These are phyloP conservation scores for Porites divaricata DNA, from an alignment of 92 coral and sea anemone genomes.

Conservation along the genomic window DNA sequence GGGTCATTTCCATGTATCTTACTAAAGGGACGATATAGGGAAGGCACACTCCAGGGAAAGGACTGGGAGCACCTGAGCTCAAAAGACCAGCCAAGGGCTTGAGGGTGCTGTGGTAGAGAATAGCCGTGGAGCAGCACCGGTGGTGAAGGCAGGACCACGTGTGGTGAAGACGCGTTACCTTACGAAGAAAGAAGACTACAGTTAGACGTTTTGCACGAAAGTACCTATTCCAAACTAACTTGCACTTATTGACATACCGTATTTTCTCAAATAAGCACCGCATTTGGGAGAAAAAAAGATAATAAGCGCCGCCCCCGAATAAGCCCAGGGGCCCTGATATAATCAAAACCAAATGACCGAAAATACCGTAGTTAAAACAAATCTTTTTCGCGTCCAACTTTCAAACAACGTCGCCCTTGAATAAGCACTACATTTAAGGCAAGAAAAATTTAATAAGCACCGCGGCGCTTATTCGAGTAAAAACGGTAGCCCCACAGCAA, in stretches of 20 bases:
- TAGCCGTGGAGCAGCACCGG: conserved; percentile 84
- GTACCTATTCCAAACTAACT: not conserved
- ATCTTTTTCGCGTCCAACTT: too few relatives aligned
- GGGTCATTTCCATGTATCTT: conserved; percentile 81
- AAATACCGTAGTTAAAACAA: too few relatives aligned
- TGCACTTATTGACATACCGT: not conserved
- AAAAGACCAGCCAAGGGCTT: conserved; percentile 91
- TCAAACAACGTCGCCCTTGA: conserved; percentile 43
- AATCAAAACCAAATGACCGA: too few relatives aligned
- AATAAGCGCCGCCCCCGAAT: too few relatives aligned
- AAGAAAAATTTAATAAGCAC: conserved; percentile 41
- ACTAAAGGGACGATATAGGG: conserved; percentile 92
- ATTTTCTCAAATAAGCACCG: too few relatives aligned
- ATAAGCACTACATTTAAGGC: conserved; percentile 62
- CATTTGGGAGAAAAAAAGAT: too few relatives aligned
- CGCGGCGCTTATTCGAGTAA: conserved; percentile 50
- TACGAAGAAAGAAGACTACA: not conserved
- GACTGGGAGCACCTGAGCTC: conserved; percentile 96
- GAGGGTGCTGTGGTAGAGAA: conserved; percentile 92
- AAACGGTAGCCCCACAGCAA: conserved; percentile 3
- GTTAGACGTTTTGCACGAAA: not conserved
- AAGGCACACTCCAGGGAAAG: conserved; percentile 97
- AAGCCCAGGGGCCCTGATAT: too few relatives aligned
- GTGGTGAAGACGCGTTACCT: conserved; percentile 94
- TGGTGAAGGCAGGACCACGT: conserved; percentile 97